Evolutionary conservation across 2,113 vertebrate genomes (phyloP).

Genomic region (Erinaceus europaeus): DNA sequence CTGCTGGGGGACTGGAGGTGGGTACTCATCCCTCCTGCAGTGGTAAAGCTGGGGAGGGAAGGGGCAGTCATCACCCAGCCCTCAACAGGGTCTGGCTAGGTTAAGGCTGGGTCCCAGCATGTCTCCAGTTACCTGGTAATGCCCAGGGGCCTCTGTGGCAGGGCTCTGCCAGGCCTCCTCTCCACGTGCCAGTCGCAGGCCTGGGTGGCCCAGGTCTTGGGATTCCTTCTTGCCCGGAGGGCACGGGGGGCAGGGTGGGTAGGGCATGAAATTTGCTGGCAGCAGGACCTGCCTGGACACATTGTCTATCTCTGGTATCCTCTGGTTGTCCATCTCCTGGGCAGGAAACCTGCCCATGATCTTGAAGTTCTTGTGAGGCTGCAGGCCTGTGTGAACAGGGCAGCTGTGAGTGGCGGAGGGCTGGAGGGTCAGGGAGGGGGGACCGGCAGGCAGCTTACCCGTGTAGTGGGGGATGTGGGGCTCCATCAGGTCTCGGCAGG

Average conservation of each 20-base stretch:
- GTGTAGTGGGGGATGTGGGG: conserved; percentile 67
- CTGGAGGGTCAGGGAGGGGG: rapidly evolving
- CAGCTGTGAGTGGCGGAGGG: background rate
- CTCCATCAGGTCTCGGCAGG: conserved; percentile 50
- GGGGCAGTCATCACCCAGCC: background rate
- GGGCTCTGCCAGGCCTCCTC: conserved; percentile 25
- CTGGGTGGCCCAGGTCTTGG: conserved; percentile 41
- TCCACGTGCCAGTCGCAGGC: conserved; percentile 36
- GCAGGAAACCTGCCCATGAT: conserved; percentile 20
- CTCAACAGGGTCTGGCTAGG: background rate
- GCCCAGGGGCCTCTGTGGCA: background rate
- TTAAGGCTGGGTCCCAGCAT: background rate
- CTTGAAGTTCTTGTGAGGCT: conserved; percentile 44
- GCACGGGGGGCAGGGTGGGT: conserved; percentile 5
- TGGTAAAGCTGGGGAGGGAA: conserved; percentile 18
- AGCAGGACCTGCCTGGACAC: background rate
- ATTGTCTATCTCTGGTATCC: rapidly evolving
- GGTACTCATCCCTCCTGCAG: conserved; percentile 4
- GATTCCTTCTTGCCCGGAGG: conserved; percentile 23
- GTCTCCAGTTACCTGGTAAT: conserved; percentile 44
- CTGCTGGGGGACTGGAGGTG: background rate
- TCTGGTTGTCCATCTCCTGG: background rate
- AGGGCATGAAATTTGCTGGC: conserved; percentile 51
- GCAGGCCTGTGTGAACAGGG: conserved; percentile 17
- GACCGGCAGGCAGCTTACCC: background rate